These are phyloP conservation scores for Lymantria dispar DNA, from an alignment of 2,888 invertebrate species.

Conservation along the genomic window DNA sequence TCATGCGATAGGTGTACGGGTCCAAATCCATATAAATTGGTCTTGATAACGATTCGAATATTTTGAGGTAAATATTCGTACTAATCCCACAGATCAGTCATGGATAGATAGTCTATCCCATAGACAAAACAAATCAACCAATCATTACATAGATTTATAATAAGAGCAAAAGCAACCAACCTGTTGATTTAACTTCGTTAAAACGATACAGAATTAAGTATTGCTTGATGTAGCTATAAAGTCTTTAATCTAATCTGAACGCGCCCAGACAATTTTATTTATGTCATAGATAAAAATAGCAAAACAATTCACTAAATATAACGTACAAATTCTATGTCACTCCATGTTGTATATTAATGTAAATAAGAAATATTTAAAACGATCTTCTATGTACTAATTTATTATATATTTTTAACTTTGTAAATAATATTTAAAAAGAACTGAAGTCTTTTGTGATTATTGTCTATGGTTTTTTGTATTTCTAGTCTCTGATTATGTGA, in stretches of 20 bases:
- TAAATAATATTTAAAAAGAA: slow-evolving; percentile 64
- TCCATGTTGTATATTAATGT: slow-evolving; percentile 70
- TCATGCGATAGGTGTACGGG: no score
- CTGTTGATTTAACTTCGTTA: slow-evolving; percentile 9
- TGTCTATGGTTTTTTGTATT: not conserved
- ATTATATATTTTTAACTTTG: slow-evolving; percentile 50
- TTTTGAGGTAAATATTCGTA: no score
- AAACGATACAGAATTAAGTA: slow-evolving; percentile 3
- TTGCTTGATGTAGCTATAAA: slow-evolving; percentile 3
- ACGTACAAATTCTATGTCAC: slow-evolving; percentile 77
- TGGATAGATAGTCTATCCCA: no score
- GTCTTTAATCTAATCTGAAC: slow-evolving; percentile 29
- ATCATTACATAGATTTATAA: no score
- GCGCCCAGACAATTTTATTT: slow-evolving; percentile 30
- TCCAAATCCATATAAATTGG: no score
- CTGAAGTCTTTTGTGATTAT: slow-evolving; percentile 37
- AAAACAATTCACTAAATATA: slow-evolving; percentile 46
- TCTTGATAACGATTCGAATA: no score
- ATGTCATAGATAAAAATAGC: slow-evolving; percentile 30
- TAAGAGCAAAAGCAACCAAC: not conserved
- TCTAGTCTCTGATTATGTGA: not conserved
- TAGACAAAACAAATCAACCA: no score
- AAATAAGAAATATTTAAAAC: slow-evolving; percentile 51
- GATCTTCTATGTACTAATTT: slow-evolving; percentile 60
- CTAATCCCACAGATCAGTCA: no score